Conservation (phyloP, 2,113 vertebrate genomes). For the Labrus mixtus region DNA sequence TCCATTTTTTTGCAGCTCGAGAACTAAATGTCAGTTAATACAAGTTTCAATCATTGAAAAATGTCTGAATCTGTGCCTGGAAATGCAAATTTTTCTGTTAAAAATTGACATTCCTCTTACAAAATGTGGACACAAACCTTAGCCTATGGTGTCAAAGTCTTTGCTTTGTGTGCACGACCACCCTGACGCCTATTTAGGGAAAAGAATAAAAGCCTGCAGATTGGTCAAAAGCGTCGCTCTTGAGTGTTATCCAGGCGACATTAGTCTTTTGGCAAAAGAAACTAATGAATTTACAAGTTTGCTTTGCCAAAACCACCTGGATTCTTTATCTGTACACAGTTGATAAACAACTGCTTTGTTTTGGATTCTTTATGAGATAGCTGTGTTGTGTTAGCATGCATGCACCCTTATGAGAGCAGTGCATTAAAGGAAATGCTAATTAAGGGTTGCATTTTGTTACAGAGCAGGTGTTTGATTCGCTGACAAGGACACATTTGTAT, state of each 20-base stretch:
- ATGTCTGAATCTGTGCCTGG: no score
- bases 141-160: background rate
- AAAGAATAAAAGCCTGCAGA: background rate
- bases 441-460: conserved; percentile 48
- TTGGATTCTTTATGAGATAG: background rate
- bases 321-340: background rate
- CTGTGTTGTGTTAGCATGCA: conserved; percentile 6
- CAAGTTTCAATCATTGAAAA: no score
- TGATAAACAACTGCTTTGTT: background rate
- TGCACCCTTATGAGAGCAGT: conserved; percentile 7
- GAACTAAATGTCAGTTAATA: background rate
- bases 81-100: no score
- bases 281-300: background rate
- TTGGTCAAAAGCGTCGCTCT: background rate
- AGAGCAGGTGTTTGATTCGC: conserved; percentile 70
- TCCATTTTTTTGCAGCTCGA: background rate
- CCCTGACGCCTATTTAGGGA: background rate
- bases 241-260: background rate
- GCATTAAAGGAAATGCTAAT: conserved; percentile 60
- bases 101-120: no score
- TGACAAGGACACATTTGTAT: conserved; percentile 69
- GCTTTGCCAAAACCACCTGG: background rate
- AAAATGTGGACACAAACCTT: background rate
- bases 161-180: background rate
- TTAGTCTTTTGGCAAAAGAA: background rate